Percentiles rank a stretch among this genome's conserved stretches.
Conservation (phyloP, 2,113 vertebrate species). For the Neotoma lepida region DNA sequence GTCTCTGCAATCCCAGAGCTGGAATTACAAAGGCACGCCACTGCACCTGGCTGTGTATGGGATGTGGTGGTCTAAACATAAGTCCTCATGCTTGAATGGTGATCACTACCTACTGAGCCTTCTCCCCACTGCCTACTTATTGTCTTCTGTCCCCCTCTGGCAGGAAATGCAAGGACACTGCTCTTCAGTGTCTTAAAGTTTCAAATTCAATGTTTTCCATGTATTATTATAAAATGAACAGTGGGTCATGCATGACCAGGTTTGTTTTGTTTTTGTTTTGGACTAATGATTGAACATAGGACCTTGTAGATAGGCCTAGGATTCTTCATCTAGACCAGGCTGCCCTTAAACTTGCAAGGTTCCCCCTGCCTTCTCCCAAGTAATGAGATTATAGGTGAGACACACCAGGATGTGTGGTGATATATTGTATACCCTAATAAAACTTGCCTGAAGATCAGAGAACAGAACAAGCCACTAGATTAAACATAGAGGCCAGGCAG, state of each 20-base stretch:
- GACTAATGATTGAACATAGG: not conserved
- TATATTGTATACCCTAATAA: no score
- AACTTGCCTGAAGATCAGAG: no score
- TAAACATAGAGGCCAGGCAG: no score
- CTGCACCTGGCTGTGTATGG: not conserved
- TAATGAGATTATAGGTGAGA: not conserved
- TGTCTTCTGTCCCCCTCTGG: conserved; percentile 11
- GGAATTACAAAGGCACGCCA: not conserved
- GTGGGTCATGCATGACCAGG: not conserved
- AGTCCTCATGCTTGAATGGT: no score
- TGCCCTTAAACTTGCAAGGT: not conserved
- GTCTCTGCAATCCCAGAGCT: not conserved
- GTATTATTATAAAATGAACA: not conserved
- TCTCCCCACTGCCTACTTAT: not conserved
- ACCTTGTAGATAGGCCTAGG: not conserved
- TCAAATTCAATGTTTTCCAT: not conserved
- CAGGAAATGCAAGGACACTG: not conserved
- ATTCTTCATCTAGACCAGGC: not conserved
- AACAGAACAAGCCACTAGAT: no score
- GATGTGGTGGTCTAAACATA: not conserved
- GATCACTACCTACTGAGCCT: not conserved
- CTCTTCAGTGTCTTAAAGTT: not conserved
- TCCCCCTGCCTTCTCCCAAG: not conserved
- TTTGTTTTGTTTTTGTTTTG: not conserved
- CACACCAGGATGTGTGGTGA: no score